Percentiles rank a stretch among this genome's conserved stretches.
Conservation (phyloP, 2,888 invertebrate species). For the Myopa testacea region DNA sequence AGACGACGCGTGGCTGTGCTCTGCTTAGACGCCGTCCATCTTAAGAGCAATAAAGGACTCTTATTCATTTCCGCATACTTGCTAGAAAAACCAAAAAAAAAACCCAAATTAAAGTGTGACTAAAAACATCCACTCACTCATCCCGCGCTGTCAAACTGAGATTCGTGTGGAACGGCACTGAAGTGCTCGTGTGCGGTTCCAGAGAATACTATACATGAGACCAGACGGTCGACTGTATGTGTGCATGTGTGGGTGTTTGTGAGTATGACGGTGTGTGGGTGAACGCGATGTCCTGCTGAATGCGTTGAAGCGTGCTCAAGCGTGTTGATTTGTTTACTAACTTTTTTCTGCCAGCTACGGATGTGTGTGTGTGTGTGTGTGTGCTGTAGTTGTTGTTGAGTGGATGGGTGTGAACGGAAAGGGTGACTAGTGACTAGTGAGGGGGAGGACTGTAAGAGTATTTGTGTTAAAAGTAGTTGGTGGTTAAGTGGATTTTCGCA, state of each 20-base stretch:
- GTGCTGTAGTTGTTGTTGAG: neutral
- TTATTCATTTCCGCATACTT: neutral
- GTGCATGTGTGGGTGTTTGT: neutral
- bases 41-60: neutral
- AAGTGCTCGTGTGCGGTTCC: no score
- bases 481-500: constrained; percentile 29
- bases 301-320: constrained; percentile 45
- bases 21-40: constrained; percentile 17
- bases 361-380: neutral
- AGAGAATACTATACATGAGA: no score
- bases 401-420: neutral
- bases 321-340: constrained; percentile 52
- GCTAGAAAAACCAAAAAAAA: neutral
- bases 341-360: neutral
- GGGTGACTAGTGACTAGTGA: neutral
- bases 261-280: neutral
- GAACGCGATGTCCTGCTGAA: neutral
- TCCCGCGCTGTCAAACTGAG: no score
- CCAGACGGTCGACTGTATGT: neutral
- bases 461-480: constrained; percentile 22
- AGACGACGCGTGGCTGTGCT: constrained; percentile 4
- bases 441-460: neutral
- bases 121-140: neutral
- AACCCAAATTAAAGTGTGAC: neutral
- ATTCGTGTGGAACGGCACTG: no score